Conservation (phyloP, 1,140 invertebrate genomes). For the Mesaphorura yosii region DNA sequence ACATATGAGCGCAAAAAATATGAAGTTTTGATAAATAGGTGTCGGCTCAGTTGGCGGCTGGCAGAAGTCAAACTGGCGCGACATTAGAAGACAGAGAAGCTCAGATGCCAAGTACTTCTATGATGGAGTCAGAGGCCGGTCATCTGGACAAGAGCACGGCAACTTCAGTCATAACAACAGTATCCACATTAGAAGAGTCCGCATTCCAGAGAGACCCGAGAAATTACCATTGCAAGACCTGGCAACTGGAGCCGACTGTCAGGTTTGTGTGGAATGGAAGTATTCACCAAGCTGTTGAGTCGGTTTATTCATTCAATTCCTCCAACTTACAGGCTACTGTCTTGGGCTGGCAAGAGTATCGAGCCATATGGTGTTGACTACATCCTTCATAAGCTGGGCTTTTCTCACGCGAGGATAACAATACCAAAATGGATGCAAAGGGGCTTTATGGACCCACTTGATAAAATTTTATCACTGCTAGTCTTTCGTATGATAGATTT, state of each 20-base stretch:
- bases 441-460: conserved; percentile 90
- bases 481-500: conserved; percentile 37
- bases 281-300: conserved; percentile 16
- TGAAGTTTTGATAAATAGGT: conserved; percentile 10
- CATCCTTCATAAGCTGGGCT: conserved; percentile 90
- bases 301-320: not conserved
- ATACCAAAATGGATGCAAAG: conserved; percentile 99
- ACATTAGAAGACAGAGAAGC: conserved; percentile 11
- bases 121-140: not conserved
- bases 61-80: conserved; percentile 23
- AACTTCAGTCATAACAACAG: not conserved
- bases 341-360: conserved; percentile 92
- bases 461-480: conserved; percentile 55
- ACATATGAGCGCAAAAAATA: not conserved
- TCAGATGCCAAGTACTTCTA: conserved; percentile 1
- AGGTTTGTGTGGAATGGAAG: conserved; percentile 44
- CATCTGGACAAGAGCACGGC: not conserved
- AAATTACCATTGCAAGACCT: conserved; percentile 86
- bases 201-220: conserved; percentile 71
- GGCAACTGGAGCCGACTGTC: conserved; percentile 95
- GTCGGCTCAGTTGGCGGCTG: conserved; percentile 28
- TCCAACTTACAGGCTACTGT: conserved; percentile 53
- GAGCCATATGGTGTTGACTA: conserved; percentile 96
- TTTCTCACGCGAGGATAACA: conserved; percentile 89
- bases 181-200: too few species aligned